Evolutionary conservation across 2,888 invertebrate species (phyloP).

Genomic region (Pseudococcus viburni): DNA sequence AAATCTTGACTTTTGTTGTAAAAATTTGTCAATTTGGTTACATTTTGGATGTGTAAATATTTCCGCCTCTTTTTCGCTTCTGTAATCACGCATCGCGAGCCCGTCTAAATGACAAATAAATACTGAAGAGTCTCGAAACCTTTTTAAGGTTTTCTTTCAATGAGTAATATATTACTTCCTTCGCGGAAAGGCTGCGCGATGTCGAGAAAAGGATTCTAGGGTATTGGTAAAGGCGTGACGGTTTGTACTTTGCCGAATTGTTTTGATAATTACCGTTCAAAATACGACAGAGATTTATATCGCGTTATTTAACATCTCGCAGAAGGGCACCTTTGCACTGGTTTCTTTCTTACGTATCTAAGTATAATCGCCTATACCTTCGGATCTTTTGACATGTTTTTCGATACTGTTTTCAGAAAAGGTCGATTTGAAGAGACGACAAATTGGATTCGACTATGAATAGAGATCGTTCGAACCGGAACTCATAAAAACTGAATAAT

Average conservation of each 20-base stretch:
- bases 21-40: constrained; percentile 63
- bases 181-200: constrained; percentile 3
- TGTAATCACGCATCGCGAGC: constrained; percentile 14
- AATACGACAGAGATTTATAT: constrained; percentile 42
- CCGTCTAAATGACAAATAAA: constrained; percentile 11
- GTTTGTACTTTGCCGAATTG: constrained; percentile 9
- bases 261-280: constrained; percentile 44
- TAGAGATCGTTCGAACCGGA: background rate
- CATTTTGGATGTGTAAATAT: constrained; percentile 55
- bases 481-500: background rate
- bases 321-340: background rate
- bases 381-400: background rate
- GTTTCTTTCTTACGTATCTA: background rate
- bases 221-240: constrained; percentile 3
- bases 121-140: background rate
- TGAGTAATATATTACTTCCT: constrained; percentile 61
- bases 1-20: constrained; percentile 64
- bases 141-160: constrained; percentile 31
- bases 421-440: background rate
- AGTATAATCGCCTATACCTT: background rate
- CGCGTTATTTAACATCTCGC: background rate
- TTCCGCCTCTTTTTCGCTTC: constrained; percentile 30
- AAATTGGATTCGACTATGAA: background rate
- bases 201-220: constrained; percentile 11
- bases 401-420: background rate